Evolutionary conservation across 2,113 vertebrate genomes (phyloP).

Genomic region (Indicator indicator): DNA sequence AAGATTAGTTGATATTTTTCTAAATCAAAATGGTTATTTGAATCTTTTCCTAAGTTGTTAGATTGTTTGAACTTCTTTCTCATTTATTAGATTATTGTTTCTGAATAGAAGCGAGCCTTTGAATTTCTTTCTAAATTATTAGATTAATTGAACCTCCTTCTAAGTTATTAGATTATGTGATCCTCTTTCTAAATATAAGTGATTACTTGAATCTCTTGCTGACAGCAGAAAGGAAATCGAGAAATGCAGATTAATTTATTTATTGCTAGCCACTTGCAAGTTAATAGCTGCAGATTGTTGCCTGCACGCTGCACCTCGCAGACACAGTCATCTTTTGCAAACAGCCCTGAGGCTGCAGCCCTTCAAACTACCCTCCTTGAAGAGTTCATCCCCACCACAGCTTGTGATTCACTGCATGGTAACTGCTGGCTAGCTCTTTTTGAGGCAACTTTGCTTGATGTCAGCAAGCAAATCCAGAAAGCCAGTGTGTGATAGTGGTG

Average conservation of each 20-base stretch:
- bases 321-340: accelerated
- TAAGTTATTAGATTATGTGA: too few relatives aligned
- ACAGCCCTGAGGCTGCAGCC: background rate
- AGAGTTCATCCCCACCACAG: background rate
- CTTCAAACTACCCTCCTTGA: background rate
- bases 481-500: accelerated
- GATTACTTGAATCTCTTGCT: background rate
- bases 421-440: accelerated
- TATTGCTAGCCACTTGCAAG: accelerated
- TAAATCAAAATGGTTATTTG: too few relatives aligned
- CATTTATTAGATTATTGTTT: too few relatives aligned
- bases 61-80: too few relatives aligned
- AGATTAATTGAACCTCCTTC: too few relatives aligned
- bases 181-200: background rate
- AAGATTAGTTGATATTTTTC: too few relatives aligned
- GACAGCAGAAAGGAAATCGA: accelerated
- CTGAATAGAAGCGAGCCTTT: too few relatives aligned
- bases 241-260: background rate
- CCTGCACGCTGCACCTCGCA: accelerated
- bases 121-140: too few relatives aligned
- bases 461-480: background rate
- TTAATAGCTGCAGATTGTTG: accelerated
- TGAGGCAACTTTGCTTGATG: background rate
- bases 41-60: too few relatives aligned
- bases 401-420: accelerated